phyloP scores from a whole-genome alignment of 2,888 invertebrate genomes.

The Acleris sparsana region DNA sequence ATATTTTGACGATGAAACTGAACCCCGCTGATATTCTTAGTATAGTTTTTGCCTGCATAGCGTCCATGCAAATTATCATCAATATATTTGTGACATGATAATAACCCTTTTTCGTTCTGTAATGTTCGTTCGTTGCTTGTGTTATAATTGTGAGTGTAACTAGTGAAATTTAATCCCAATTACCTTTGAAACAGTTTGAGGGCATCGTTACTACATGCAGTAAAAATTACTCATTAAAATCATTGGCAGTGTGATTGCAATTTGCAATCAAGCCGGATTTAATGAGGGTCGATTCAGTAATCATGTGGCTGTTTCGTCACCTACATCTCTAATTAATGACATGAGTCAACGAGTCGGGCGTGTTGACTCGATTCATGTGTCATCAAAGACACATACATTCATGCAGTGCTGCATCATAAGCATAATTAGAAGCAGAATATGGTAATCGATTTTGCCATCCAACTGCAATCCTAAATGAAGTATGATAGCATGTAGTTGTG shows the following conservation, averaged over 20 bases:
- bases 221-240: conserved; percentile 28
- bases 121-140: no score
- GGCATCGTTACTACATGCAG: conserved; percentile 16
- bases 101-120: no score
- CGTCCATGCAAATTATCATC: no score
- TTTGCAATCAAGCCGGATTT: conserved; percentile 23
- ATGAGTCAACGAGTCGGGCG: conserved; percentile 41
- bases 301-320: conserved; percentile 41
- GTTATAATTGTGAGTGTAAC: background rate
- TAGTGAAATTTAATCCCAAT: conserved; percentile 10
- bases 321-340: conserved; percentile 66
- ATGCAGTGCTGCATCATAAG: background rate
- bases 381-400: background rate
- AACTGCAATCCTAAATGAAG: no score
- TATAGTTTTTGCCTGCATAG: no score
- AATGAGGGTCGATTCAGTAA: conserved; percentile 25
- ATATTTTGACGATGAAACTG: no score
- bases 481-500: no score
- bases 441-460: no score
- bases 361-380: conserved; percentile 9
- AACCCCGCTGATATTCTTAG: no score
- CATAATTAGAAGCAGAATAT: no score
- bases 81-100: no score
- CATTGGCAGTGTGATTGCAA: conserved; percentile 27
- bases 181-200: conserved; percentile 2